Conservation (phyloP, 1,140 invertebrate genomes). For the Magallana angulata region DNA sequence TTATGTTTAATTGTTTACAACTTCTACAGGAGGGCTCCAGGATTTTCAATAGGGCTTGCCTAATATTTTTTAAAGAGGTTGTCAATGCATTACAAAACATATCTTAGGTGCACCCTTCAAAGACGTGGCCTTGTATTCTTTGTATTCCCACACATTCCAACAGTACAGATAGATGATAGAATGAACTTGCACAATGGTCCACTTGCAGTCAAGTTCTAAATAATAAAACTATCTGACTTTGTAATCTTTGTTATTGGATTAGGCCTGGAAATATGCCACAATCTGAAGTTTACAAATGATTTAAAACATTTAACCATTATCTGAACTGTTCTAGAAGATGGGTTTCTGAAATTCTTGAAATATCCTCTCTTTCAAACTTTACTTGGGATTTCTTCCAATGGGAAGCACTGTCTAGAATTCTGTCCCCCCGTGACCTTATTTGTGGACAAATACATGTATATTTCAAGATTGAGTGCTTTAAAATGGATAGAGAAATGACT, state of each 20-base stretch:
- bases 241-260: conserved; percentile 6
- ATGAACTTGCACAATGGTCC: conserved; percentile 13
- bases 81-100: too few species aligned
- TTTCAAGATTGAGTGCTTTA: too few species aligned
- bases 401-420: too few species aligned
- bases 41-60: neutral
- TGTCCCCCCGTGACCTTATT: too few species aligned
- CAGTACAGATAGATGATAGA: conserved; percentile 12
- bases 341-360: too few species aligned
- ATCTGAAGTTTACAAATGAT: neutral
- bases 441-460: too few species aligned
- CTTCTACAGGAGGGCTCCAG: neutral
- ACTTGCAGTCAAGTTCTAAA: conserved; percentile 12
- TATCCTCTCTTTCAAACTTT: too few species aligned
- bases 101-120: neutral
- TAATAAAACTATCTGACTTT: neutral
- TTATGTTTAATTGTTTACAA: conserved; percentile 25
- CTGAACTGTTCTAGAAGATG: too few species aligned
- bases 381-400: too few species aligned
- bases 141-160: neutral
- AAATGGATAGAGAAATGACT: neutral
- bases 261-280: conserved; percentile 30
- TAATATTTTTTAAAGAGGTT: neutral
- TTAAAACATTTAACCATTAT: neutral
- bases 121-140: neutral